Evolutionary conservation across 2,113 vertebrate species (phyloP).

Genomic region (Sinocyclocheilus anshuiensis): DNA sequence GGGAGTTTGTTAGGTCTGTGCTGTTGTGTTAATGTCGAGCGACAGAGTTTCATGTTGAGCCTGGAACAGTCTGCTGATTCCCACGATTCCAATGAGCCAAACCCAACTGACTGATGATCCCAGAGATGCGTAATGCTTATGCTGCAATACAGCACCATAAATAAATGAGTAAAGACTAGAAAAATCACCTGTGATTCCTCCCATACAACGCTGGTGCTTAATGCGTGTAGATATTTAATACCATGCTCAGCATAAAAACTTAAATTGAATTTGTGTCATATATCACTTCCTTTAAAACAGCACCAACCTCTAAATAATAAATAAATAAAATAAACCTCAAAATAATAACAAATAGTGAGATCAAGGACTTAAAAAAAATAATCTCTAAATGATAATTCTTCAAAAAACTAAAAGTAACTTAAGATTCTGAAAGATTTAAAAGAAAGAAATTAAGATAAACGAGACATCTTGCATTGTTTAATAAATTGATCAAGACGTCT

Average conservation of each 20-base stretch:
- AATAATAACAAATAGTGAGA: background rate
- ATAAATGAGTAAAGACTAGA: slow-evolving; percentile 50
- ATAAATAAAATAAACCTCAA: too few relatives aligned
- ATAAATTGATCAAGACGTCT: too few relatives aligned
- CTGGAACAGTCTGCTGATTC: slow-evolving; percentile 44
- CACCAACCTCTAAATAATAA: background rate
- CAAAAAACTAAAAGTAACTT: background rate
- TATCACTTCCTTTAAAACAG: slow-evolving; percentile 23
- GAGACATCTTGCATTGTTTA: too few relatives aligned
- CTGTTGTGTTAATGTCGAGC: slow-evolving; percentile 36
- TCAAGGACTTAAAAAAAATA: background rate
- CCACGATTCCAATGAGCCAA: slow-evolving; percentile 40
- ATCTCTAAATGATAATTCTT: background rate
- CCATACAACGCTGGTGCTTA: slow-evolving; percentile 40
- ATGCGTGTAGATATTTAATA: slow-evolving; percentile 50
- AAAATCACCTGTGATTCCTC: slow-evolving; percentile 46
- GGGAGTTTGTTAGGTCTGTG: slow-evolving; percentile 30
- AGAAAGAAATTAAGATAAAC: background rate
- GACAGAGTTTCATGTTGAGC: slow-evolving; percentile 21
- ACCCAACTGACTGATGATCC: slow-evolving; percentile 53
- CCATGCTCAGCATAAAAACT: slow-evolving; percentile 55
- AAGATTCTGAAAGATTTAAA: background rate
- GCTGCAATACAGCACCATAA: slow-evolving; percentile 45
- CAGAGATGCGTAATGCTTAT: slow-evolving; percentile 50
- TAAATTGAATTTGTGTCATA: slow-evolving; percentile 54